Evolutionary conservation across 2,888 invertebrate species (phyloP).

Genomic region (Monoplex corrugatus): DNA sequence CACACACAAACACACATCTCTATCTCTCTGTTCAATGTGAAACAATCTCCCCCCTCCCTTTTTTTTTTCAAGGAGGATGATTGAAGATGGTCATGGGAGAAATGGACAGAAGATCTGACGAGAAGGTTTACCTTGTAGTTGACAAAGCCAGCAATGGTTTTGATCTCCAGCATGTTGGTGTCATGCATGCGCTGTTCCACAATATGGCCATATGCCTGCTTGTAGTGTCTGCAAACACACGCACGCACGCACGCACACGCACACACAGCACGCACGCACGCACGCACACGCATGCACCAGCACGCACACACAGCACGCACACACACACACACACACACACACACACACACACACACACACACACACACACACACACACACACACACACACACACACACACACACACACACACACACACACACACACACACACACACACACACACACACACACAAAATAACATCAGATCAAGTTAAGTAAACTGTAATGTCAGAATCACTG

Average conservation of each 20-base stretch:
- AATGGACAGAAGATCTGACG: neutral
- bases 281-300: too few species aligned
- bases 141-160: slow-evolving; percentile 96
- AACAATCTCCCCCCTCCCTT: too few species aligned
- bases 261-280: neutral
- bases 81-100: neutral
- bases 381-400: neutral
- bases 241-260: neutral
- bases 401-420: neutral
- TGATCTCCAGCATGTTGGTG: slow-evolving; percentile 94
- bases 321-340: neutral
- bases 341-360: neutral
- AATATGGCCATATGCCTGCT: slow-evolving; percentile 93
- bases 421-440: neutral
- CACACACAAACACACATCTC: neutral
- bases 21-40: neutral
- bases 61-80: neutral
- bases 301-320: too few species aligned
- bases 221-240: slow-evolving; percentile 82
- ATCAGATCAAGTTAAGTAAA: too few species aligned
- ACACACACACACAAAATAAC: neutral
- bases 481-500: too few species aligned
- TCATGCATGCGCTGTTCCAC: slow-evolving; percentile 94
- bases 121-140: slow-evolving; percentile 89
- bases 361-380: neutral